Base-by-base conservation (phyloP, 2,797 vertebrate genomes). In the Phoeniculus purpureus region DNA sequence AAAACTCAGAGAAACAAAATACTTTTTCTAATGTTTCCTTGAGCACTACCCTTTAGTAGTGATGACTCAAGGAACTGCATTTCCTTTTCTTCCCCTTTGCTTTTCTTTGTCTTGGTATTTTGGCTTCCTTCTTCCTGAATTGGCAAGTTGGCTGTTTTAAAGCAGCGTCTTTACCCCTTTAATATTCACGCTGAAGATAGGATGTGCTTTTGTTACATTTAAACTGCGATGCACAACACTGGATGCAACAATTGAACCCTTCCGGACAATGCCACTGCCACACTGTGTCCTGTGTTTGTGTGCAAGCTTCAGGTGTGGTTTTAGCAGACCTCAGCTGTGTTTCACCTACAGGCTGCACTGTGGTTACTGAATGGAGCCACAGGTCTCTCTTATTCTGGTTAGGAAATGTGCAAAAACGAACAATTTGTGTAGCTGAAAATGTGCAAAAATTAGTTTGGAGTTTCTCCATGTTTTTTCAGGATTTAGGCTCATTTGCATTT, bases 301-400 rank as follows among this genome's bases (percentile, higher is more conserved):
- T 66, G 58, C 1, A 4, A 76, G 25, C 45, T 7, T 1, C 34
- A 56, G 34, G 40, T 2, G 0, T 25, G 15, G 22, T 62, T 59
- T 17, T 16, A 72, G 67, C 23, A 16, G 66, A 20, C 11, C 67
- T 87, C 55, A n/a, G 22, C 48, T 70, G 51, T 31, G 15, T 55
- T 61, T 68, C 45, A 55, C 61, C 19, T n/a, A 43, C 10, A 47
- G 15, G 11, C 22, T 54, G 47, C 11, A 2, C 27, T 47, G 9
- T 56, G 31, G 18, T 43, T 92, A 47, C 48, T 81, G 52, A 17
- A 15, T 80, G 54, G 45, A 79, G 16, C 48, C 52, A 40, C 12
- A 9, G 2, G 25, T 0, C 58, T 84, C 37, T 47, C 15, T 52
- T 79, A 59, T 66, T 60, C 21, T 3, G 2, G 29, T 81, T 62